Evolutionary conservation across 2,888 invertebrate species (phyloP), one percentile per base, ranked within the genome.

Genomic region (Cerastis rubricosa): DNA sequence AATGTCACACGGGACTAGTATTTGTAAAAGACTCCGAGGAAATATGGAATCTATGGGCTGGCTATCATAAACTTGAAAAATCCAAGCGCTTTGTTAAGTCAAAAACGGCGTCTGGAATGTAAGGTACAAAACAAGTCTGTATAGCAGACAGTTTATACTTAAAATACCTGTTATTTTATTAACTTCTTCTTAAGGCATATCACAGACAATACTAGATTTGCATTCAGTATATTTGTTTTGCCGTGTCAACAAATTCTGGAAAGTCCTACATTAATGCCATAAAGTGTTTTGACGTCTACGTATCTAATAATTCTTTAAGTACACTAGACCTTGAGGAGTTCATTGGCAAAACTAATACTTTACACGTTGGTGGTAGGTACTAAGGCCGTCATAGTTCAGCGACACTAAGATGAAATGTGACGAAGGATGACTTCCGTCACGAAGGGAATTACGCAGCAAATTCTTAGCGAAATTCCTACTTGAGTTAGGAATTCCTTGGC

Each of bases 281-380:
- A 47, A 57, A 29, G 25, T 59, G 54, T 76, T 74, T 79, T 85
- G 69, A 78, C 49, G 71, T 65, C 63, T 71, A 69, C 64, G 77
- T 70, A 71, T 74, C 74, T 75, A 78, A 77, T 86, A 86, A 86
- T 87, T 80, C 35, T 88, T 90, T 90, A 89, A 84, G 86, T 85
- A 85, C 87, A 83, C 83, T 85, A 85, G 87, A 90, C 90, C 89
- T 88, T 84, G 81, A 70, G 22, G 89, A 90, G 90, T 90, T 91
- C 89, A 89, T 87, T 93, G 93, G 92, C 92, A 93, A 90, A 91
- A 92, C 90, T 92, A 91, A 91, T 87, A 86, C 77, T 82, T 82
- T 74, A 76, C 82, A 76, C 81, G 76, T 71, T 71, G 47, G 29
- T 71, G 47, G 73, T 45, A 64, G 43, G 25, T 51, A 81, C 78